Percentiles rank a stretch among this genome's conserved stretches.
Evolutionary conservation across 1,140 invertebrate genomes (phyloP).

Genomic region (Glomeris maerens): DNA sequence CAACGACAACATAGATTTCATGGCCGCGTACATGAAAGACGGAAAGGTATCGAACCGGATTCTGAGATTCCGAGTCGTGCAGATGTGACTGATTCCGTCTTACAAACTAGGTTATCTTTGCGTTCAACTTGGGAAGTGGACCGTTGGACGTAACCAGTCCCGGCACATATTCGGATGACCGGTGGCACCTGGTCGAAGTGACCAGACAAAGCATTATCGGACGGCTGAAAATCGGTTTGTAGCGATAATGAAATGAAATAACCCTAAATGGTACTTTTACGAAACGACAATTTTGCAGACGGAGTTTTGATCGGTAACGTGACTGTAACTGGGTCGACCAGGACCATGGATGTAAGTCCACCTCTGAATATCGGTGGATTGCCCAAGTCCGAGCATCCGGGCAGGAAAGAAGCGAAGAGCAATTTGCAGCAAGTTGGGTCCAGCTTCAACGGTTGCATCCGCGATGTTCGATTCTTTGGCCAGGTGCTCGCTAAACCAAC

Average conservation of each 20-base stretch:
- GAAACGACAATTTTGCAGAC: no score
- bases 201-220: slow-evolving; percentile 29
- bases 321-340: slow-evolving; percentile 37
- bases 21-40: no score
- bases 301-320: slow-evolving; percentile 39
- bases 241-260: no score
- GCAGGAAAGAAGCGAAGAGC: no score
- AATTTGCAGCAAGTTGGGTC: slow-evolving; percentile 39
- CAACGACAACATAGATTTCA: no score
- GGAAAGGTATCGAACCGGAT: no score
- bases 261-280: no score
- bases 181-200: slow-evolving; percentile 67
- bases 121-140: slow-evolving; percentile 56
- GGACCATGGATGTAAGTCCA: slow-evolving; percentile 44
- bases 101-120: slow-evolving; percentile 53
- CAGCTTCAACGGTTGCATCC: slow-evolving; percentile 75
- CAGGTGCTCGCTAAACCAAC: no score
- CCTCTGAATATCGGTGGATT: slow-evolving; percentile 73
- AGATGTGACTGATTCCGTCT: no score
- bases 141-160: slow-evolving; percentile 40
- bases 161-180: slow-evolving; percentile 55
- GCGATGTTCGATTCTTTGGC: slow-evolving; percentile 55
- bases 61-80: no score
- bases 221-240: slow-evolving; percentile 25
- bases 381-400: no score